Evolutionary conservation across 2,888 invertebrate genomes (phyloP).

Genomic region (Steinernema scapterisci): DNA sequence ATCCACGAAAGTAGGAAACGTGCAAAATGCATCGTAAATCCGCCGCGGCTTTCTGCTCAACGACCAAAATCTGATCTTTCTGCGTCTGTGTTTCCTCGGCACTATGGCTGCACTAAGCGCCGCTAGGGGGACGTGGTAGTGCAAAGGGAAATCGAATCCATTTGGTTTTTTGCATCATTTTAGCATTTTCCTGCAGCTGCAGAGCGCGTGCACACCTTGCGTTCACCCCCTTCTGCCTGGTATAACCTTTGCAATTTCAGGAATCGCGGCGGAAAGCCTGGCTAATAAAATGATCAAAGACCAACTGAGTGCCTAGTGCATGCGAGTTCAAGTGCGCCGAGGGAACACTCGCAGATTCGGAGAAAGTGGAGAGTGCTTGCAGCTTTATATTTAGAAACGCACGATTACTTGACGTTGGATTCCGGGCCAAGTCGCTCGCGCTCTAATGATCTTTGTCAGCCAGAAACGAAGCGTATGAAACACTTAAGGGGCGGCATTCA

Average conservation of each 20-base stretch:
- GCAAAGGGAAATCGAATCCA: conserved; percentile 23
- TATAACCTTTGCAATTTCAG: neutral
- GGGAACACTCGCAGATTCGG: neutral
- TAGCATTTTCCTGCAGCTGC: conserved; percentile 16
- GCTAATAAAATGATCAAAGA: conserved; percentile 12
- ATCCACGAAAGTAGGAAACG: conserved; percentile 27
- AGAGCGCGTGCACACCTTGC: neutral
- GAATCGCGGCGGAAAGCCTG: neutral
- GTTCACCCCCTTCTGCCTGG: neutral
- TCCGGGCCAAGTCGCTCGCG: too few relatives aligned
- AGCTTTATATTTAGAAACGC: too few relatives aligned
- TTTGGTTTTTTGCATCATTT: conserved; percentile 7
- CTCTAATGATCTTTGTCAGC: too few relatives aligned
- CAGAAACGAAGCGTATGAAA: too few relatives aligned
- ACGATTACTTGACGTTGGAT: too few relatives aligned
- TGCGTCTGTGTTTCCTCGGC: conserved; percentile 20
- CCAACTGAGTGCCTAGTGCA: neutral
- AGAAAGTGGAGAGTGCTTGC: too few relatives aligned
- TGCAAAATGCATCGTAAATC: conserved; percentile 27
- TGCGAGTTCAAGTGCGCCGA: neutral
- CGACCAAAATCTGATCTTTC: conserved; percentile 31
- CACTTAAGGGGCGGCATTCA: too few relatives aligned
- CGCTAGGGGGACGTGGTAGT: too few relatives aligned
- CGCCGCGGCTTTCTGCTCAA: conserved; percentile 11
- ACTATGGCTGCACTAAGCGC: neutral